These are phyloP conservation scores for Megalopta genalis DNA, from an alignment of 1,140 invertebrate species.

Conservation along the genomic window DNA sequence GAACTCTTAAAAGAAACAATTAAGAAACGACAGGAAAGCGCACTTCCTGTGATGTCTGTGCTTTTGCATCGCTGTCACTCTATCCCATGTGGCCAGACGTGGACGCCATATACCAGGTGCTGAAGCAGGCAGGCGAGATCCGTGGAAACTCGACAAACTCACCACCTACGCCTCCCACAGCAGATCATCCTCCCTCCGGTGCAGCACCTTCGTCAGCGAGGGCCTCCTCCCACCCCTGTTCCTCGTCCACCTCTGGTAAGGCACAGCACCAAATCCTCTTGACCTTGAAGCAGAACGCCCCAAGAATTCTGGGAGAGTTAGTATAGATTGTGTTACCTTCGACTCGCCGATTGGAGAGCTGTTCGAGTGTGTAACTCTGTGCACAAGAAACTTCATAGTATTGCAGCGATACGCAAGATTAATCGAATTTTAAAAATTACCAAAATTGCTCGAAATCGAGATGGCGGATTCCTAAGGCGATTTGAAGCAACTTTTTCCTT, in stretches of 20 bases:
- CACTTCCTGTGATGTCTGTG: slow-evolving; percentile 21
- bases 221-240: slow-evolving; percentile 81
- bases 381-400: not conserved
- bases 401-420: too few species aligned
- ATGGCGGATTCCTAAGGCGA: too few species aligned
- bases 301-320: not conserved
- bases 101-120: slow-evolving; percentile 94
- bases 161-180: slow-evolving; percentile 79
- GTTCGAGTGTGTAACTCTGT: not conserved
- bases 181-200: slow-evolving; percentile 76
- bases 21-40: slow-evolving; percentile 7
- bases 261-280: slow-evolving; percentile 88
- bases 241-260: slow-evolving; percentile 83
- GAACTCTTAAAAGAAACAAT: slow-evolving; percentile 25
- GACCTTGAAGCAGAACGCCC: slow-evolving; percentile 64
- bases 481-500: too few species aligned
- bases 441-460: too few species aligned
- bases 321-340: not conserved
- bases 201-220: slow-evolving; percentile 76
- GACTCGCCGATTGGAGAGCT: not conserved
- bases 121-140: slow-evolving; percentile 95
- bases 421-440: too few species aligned
- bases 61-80: slow-evolving; percentile 57
- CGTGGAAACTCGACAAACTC: slow-evolving; percentile 79
- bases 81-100: slow-evolving; percentile 82